Percentiles rank a stretch among this genome's conserved stretches.
Evolutionary conservation across 2,113 vertebrate species (phyloP).

Genomic region (Mola mola): DNA sequence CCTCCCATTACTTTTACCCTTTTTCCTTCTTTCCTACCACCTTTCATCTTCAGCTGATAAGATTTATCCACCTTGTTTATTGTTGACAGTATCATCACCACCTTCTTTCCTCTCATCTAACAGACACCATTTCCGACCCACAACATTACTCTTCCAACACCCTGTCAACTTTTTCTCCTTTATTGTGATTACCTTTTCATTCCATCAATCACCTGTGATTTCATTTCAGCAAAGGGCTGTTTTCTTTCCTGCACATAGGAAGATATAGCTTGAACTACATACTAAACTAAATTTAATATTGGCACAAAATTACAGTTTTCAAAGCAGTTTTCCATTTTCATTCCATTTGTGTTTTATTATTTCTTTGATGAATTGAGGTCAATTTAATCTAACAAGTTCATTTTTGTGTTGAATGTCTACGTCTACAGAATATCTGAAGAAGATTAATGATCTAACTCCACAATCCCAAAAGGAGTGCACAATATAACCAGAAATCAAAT

Average conservation of each 20-base stretch:
- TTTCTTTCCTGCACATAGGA: no score
- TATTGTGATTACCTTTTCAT: constrained; percentile 7
- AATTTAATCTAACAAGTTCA: no score
- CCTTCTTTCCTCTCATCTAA: not conserved
- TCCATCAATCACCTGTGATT: not conserved
- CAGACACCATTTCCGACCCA: not conserved
- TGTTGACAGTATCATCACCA: constrained; percentile 1
- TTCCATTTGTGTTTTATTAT: no score
- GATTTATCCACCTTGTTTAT: constrained; percentile 14
- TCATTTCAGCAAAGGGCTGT: no score
- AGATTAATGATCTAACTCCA: no score
- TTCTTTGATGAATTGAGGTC: no score
- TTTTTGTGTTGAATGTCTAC: no score
- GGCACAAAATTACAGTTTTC: no score
- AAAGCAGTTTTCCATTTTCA: no score
- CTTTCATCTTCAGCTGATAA: constrained; percentile 19
- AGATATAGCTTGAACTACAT: no score
- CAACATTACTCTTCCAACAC: not conserved
- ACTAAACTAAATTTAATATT: no score
- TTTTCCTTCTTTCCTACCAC: not conserved
- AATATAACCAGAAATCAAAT: not conserved
- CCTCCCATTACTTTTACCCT: constrained; percentile 15
- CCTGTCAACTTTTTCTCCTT: constrained; percentile 10
- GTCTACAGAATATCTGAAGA: no score
- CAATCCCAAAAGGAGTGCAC: not conserved